Base-by-base conservation (phyloP, 2,113 vertebrate species). In the Dinomys branickii region DNA sequence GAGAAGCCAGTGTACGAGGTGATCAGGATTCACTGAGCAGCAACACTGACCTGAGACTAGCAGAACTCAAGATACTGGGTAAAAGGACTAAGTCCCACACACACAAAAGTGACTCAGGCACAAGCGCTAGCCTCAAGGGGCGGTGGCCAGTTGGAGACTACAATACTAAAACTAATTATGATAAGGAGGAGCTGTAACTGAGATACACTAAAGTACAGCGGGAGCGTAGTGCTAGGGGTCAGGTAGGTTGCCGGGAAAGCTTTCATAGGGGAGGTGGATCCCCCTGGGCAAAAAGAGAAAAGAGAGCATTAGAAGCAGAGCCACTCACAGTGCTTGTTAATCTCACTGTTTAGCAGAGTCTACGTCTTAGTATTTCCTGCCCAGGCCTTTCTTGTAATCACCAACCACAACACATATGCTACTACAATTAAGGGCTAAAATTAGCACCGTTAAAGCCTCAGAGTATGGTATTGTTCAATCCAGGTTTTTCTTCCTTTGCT, bases 341-440 rank as follows among this genome's bases (percentile, higher is more conserved):
- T 92, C 67, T 87, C 67, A 14, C 44, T 77, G 24, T 86, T 63
- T 28, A 90, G 71, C 56, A 80, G 75, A 93, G 84, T 91, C 73
- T 91, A 59, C 59, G 52, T 61, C 41, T 61, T 94, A 35, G 90
- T 82, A 94, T 91, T 94, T 97, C 94, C 91, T 85, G 85, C n/a
- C 87, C 41, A 56, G 30, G 75, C 65, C 80, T 86, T 92, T 90
- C 50, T 77, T 56, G 38, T 58, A 77, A 61, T 65, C 71, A 59
- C 78, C 78, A 91, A 87, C 80, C 83, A 96, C 56, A 94, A 59
- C 87, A 87, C 88, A 81, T 50, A 85, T 71, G 63, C 58, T 92
- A 50, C 38, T 54, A 41, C 2, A 38, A 82, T 94, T 61, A 90
- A 92, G 33, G 54, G 52, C 90, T 95, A 87, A 91, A 93, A 77